Conservation (phyloP, 2,888 invertebrate species). For the Cheilosia scutellata region DNA sequence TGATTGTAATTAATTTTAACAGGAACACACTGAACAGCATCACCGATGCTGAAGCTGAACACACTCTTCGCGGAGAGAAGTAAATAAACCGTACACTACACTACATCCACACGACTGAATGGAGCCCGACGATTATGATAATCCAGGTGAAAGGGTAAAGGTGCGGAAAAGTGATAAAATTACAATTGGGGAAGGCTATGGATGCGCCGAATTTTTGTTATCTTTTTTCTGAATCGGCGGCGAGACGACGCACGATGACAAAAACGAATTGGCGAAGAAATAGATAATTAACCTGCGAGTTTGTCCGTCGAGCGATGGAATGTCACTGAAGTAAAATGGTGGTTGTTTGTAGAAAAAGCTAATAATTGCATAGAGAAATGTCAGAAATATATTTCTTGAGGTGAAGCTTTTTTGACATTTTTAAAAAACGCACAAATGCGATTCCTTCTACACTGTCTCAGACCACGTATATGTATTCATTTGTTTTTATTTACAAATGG, state of each 20-base stretch:
- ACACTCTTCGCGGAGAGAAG: conserved; percentile 33
- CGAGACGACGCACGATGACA: neutral
- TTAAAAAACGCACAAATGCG: neutral
- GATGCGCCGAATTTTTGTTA: conserved; percentile 15
- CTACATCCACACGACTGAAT: conserved; percentile 22
- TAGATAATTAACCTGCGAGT: conserved; percentile 16
- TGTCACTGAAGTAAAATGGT: conserved; percentile 60
- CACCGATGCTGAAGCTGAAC: conserved; percentile 20
- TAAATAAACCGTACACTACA: conserved; percentile 45
- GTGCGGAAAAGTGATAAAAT: conserved; percentile 13
- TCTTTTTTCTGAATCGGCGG: neutral
- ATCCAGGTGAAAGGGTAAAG: conserved; percentile 31
- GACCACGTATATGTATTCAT: conserved; percentile 38
- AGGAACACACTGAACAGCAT: conserved; percentile 34
- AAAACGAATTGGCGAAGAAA: neutral
- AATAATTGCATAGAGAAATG: conserved; percentile 21
- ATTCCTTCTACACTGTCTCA: too few relatives aligned
- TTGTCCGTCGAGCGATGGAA: conserved; percentile 67
- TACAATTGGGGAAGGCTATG: conserved; percentile 42
- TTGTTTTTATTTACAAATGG: conserved; percentile 71
- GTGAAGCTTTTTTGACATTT: conserved; percentile 60
- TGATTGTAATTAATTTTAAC: conserved; percentile 69
- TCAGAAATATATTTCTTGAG: conserved; percentile 26
- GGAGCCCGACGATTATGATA: conserved; percentile 14
- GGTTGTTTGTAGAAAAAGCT: conserved; percentile 46